These are phyloP conservation scores for Parnassius glacialis DNA, from an alignment of 2,888 invertebrate genomes.

Conservation along the genomic window DNA sequence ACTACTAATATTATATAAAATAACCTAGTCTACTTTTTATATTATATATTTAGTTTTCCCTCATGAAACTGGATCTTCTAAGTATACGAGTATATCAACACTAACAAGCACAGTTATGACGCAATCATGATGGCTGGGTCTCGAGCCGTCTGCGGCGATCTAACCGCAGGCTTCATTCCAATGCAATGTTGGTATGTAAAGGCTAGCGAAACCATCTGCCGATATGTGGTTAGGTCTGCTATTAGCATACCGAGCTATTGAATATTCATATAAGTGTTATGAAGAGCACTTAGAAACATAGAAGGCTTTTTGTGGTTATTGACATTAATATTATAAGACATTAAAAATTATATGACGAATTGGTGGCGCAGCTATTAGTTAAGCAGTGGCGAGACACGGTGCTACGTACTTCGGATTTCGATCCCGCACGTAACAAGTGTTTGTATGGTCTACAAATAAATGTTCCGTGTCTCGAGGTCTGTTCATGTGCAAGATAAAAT, in stretches of 20 bases:
- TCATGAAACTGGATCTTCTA: not conserved
- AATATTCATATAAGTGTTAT: not conserved
- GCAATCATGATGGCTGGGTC: not conserved
- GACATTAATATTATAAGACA: not conserved
- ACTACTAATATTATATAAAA: no score
- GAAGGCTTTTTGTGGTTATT: constrained; percentile 9
- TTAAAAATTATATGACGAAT: no score
- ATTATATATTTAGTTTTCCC: not conserved
- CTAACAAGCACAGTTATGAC: constrained; percentile 11
- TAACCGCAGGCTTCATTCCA: constrained; percentile 11
- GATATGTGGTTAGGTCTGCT: constrained; percentile 1
- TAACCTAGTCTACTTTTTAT: no score
- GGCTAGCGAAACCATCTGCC: constrained; percentile 13
- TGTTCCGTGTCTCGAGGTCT: no score
- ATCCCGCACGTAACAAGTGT: no score
- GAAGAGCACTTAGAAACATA: not conserved
- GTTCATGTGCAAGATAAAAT: no score
- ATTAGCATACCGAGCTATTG: constrained; percentile 9
- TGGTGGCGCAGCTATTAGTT: no score
- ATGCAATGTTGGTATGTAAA: constrained; percentile 14
- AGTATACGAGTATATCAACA: not conserved
- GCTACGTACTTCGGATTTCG: no score
- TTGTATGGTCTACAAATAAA: no score
- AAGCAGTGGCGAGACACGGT: no score
- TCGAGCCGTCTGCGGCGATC: constrained; percentile 3